Conservation (phyloP, 2,888 invertebrate species). For the Epicampocera succincta region DNA sequence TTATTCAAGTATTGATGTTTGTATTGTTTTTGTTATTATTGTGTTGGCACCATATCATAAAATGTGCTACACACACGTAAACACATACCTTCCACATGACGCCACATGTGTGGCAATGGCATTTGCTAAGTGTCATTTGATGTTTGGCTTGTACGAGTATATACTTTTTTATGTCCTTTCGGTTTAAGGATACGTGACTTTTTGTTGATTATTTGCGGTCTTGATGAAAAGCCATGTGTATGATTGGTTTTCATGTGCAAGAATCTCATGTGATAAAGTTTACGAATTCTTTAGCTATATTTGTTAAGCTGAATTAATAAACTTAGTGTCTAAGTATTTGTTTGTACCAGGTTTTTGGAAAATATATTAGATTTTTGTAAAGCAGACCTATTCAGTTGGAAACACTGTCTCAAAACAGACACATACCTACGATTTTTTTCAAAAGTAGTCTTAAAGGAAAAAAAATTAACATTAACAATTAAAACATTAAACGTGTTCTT, state of each 20-base stretch:
- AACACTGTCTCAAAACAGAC: too few relatives aligned
- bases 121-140: conserved; percentile 53
- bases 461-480: too few relatives aligned
- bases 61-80: neutral
- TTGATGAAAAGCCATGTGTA: conserved; percentile 31
- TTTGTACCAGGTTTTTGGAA: too few relatives aligned
- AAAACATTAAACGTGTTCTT: too few relatives aligned
- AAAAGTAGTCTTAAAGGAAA: too few relatives aligned
- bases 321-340: too few relatives aligned
- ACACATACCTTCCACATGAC: conserved; percentile 6
- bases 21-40: conserved; percentile 44
- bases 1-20: conserved; percentile 46
- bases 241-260: conserved; percentile 35
- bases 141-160: conserved; percentile 54
- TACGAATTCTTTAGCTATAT: neutral
- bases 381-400: too few relatives aligned
- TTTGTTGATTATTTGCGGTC: conserved; percentile 67
- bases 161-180: conserved; percentile 63
- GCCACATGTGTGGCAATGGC: conserved; percentile 20
- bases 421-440: too few relatives aligned
- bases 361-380: too few relatives aligned
- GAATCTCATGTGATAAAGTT: neutral
- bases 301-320: neutral
- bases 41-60: conserved; percentile 18
- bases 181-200: conserved; percentile 68